Conservation (phyloP, 2,888 invertebrate species). For the Cephus pygmeus region DNA sequence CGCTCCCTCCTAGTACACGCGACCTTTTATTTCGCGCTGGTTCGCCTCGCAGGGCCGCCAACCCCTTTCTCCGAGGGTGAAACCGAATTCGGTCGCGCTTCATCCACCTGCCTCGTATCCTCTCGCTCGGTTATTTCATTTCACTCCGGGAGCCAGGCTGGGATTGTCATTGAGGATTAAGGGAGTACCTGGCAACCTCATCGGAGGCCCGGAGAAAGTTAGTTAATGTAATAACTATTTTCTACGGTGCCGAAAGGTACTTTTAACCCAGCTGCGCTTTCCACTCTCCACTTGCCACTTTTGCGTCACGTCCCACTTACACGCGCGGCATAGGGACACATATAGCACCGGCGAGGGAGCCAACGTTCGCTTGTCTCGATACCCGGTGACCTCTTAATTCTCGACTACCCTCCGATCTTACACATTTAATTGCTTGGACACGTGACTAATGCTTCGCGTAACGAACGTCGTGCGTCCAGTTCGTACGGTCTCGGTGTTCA, state of each 20-base stretch:
- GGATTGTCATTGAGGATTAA: conserved; percentile 27
- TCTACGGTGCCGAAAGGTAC: conserved; percentile 18
- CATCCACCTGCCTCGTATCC: background rate
- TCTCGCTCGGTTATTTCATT: conserved; percentile 4
- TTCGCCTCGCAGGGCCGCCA: background rate
- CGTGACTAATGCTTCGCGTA: background rate
- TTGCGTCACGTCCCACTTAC: background rate
- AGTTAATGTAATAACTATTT: conserved; percentile 30
- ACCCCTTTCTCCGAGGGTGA: background rate
- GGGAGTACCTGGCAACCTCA: background rate
- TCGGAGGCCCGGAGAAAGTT: conserved; percentile 24
- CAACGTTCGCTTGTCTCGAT: background rate
- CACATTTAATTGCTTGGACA: background rate
- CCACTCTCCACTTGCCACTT: conserved; percentile 4
- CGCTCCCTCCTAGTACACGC: background rate
- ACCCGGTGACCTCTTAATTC: background rate
- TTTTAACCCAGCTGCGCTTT: conserved; percentile 1
- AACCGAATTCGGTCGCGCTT: background rate
- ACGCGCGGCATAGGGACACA: background rate
- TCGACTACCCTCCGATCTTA: background rate
- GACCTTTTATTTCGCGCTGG: background rate
- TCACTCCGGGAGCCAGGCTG: conserved; percentile 12
- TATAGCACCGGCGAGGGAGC: background rate
- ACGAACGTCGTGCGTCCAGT: background rate
- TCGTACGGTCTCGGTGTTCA: conserved; percentile 4